A percentile compares a stretch with the other conserved stretches of the same genome.
These are phyloP conservation scores for Phoxinus phoxinus DNA, from an alignment of 2,113 vertebrate species.

Conservation along the genomic window DNA sequence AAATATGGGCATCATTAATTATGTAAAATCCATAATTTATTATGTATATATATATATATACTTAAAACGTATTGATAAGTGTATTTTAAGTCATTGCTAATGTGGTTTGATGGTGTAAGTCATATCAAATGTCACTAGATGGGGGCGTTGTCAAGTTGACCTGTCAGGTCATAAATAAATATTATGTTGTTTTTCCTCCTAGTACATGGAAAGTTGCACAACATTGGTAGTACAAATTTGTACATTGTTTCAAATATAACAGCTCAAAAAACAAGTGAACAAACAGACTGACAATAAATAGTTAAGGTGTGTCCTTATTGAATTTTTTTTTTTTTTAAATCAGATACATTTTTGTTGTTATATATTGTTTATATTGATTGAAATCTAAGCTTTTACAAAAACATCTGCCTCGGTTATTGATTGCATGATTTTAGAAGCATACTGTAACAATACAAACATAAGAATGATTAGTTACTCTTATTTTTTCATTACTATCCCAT, in stretches of 20 bases:
- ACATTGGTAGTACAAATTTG: background rate
- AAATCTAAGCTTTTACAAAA: background rate
- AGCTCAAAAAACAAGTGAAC: constrained; percentile 5
- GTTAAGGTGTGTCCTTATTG: background rate
- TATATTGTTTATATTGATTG: too few relatives aligned
- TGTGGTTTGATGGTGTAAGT: constrained; percentile 27
- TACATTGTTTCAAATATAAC: background rate
- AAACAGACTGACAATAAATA: constrained; percentile 1
- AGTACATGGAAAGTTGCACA: constrained; percentile 10
- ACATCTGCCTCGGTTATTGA: background rate
- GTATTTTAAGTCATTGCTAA: background rate
- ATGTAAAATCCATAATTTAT: background rate
- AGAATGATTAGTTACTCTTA: background rate
- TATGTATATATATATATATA: background rate
- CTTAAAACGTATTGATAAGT: background rate
- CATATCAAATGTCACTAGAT: constrained; percentile 44
- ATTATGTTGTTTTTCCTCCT: constrained; percentile 33
- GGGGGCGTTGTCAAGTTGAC: constrained; percentile 51
- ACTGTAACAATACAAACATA: background rate
- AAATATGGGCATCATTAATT: background rate
- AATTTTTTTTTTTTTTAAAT: background rate
- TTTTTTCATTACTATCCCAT: background rate
- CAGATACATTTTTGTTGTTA: background rate
- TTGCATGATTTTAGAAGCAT: background rate
- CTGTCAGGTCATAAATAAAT: constrained; percentile 61